These are phyloP conservation scores for Hipposideros armiger DNA, from an alignment of 2,113 vertebrate species.

Conservation along the genomic window DNA sequence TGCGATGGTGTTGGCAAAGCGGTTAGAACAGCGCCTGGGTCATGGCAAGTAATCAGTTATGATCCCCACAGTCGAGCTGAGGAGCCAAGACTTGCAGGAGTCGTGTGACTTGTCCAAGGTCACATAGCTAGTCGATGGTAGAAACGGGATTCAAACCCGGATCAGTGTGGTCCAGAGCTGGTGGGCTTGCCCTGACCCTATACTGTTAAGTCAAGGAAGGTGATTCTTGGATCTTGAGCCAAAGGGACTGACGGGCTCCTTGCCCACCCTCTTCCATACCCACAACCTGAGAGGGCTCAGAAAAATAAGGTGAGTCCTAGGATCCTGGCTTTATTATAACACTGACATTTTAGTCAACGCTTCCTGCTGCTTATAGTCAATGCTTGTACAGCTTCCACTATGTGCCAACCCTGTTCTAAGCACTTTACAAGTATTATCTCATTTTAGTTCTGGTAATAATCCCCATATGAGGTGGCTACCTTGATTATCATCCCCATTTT, in stretches of 20 bases:
- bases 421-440: too few relatives aligned
- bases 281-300: not conserved
- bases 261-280: not conserved
- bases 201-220: not conserved
- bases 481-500: too few relatives aligned
- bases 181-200: conserved; percentile 14
- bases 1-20: not conserved
- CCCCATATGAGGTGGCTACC: not conserved
- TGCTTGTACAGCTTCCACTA: not conserved
- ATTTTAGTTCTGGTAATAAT: not conserved
- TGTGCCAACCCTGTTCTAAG: not conserved
- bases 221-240: conserved; percentile 66
- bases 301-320: not conserved
- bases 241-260: conserved; percentile 57
- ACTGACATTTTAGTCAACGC: too few relatives aligned
- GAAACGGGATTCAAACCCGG: not conserved
- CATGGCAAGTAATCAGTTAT: not conserved
- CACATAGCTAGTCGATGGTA: not conserved
- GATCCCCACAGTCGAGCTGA: not conserved
- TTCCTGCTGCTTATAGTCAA: too few relatives aligned
- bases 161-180: not conserved
- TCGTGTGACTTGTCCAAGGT: not conserved
- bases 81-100: not conserved
- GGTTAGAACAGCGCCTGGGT: not conserved
- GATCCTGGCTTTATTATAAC: not conserved